Percentiles rank a stretch among this genome's conserved stretches.
These are phyloP conservation scores for Phenganax stokvisi DNA, from an alignment of 92 coral and sea anemone species.

Conservation along the genomic window DNA sequence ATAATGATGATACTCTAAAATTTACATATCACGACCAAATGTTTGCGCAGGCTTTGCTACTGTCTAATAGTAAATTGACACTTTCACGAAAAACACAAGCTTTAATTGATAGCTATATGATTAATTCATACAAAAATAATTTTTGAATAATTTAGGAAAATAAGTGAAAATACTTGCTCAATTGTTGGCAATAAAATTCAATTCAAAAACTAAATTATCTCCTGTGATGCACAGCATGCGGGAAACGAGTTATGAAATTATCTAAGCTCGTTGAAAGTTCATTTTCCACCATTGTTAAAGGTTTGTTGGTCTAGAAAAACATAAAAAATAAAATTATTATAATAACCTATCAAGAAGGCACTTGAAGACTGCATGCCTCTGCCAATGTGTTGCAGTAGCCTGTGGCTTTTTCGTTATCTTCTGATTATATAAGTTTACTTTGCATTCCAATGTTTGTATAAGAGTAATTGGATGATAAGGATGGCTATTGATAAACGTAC, in stretches of 20 bases:
- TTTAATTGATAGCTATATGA: background rate
- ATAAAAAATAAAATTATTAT: background rate
- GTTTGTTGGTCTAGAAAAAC: constrained; percentile 22
- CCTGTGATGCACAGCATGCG: constrained; percentile 35
- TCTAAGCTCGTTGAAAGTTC: constrained; percentile 16
- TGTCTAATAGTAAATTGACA: too few species aligned
- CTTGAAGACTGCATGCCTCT: too few species aligned
- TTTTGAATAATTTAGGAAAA: constrained; percentile 6
- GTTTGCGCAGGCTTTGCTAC: too few species aligned
- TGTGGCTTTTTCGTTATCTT: too few species aligned
- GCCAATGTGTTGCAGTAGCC: too few species aligned
- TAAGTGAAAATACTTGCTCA: constrained; percentile 13
- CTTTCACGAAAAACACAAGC: background rate
- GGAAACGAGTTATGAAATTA: constrained; percentile 31
- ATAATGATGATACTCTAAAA: too few species aligned
- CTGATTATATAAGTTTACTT: too few species aligned
- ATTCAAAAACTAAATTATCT: constrained; percentile 13
- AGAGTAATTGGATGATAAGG: background rate
- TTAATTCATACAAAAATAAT: background rate
- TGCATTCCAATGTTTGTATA: too few species aligned
- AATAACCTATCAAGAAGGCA: background rate
- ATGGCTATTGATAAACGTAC: background rate
- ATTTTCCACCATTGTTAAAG: constrained; percentile 9
- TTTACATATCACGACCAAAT: too few species aligned
- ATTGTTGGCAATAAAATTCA: background rate